Evolutionary conservation across 2,797 vertebrate species (phyloP).

Genomic region (Merluccius polli): DNA sequence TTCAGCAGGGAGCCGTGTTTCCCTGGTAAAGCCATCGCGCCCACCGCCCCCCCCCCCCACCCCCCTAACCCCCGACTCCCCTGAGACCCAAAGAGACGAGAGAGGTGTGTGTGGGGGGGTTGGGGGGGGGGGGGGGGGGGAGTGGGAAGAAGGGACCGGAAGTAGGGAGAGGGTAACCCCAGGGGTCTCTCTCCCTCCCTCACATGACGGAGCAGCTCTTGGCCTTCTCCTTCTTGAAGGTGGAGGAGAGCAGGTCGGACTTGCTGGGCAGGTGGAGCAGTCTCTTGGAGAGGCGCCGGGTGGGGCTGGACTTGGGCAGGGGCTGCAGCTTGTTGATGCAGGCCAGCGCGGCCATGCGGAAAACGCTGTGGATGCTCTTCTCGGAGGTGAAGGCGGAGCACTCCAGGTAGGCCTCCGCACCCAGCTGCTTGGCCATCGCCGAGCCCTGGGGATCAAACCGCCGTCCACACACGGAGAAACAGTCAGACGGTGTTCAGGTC

Average conservation of each 20-base stretch:
- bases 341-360: conserved; percentile 83
- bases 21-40: conserved; percentile 69
- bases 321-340: conserved; percentile 84
- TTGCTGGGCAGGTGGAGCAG: conserved; percentile 90
- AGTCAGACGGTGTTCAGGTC: neutral
- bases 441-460: conserved; percentile 74
- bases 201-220: conserved; percentile 97
- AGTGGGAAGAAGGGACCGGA: conserved; percentile 48
- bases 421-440: conserved; percentile 87
- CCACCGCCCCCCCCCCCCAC: conserved; percentile 60
- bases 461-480: neutral
- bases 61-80: conserved; percentile 26
- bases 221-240: conserved; percentile 94
- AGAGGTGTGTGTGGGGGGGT: conserved; percentile 46
- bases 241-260: conserved; percentile 88
- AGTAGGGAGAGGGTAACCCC: conserved; percentile 53
- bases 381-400: conserved; percentile 94
- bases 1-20: conserved; percentile 65
- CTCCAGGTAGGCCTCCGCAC: conserved; percentile 90
- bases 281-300: conserved; percentile 88
- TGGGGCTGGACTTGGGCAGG: conserved; percentile 77
- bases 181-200: conserved; percentile 45
- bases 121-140: conserved; percentile 32
- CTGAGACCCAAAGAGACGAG: conserved; percentile 52
- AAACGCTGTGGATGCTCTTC: conserved; percentile 94